A percentile compares a stretch with the other conserved stretches of the same genome.
These are phyloP conservation scores for Paedocypris sp. DNA, from an alignment of 2,113 vertebrate genomes.

Conservation along the genomic window DNA sequence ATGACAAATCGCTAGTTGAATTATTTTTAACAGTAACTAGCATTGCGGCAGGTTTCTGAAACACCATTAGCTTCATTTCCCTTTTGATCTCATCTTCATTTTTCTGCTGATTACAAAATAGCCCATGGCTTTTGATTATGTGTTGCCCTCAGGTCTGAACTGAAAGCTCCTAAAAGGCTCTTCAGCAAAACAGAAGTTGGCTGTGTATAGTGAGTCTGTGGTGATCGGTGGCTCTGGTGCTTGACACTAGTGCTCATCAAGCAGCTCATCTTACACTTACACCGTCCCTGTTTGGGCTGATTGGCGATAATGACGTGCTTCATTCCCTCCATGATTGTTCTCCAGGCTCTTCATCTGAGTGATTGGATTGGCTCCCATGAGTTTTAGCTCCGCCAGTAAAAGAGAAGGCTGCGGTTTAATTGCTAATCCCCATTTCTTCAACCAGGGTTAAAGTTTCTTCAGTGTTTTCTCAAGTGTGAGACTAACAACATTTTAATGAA, in stretches of 20 bases:
- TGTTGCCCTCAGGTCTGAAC: conserved; percentile 13
- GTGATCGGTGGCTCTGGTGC: conserved; percentile 33
- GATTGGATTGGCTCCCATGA: conserved; percentile 50
- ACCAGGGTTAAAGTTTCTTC: background rate
- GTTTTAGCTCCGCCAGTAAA: background rate
- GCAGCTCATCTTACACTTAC: conserved; percentile 34
- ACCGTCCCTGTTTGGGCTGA: conserved; percentile 46
- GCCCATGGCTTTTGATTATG: conserved; percentile 27
- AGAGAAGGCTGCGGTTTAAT: background rate
- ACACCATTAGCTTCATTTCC: conserved; percentile 16
- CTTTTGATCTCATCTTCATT: conserved; percentile 18
- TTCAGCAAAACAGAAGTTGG: background rate
- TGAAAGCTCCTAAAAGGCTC: conserved; percentile 1
- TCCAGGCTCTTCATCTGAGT: conserved; percentile 42
- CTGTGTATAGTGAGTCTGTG: conserved; percentile 25
- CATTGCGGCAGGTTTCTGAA: background rate
- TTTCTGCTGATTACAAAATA: conserved; percentile 14
- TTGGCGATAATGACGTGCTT: conserved; percentile 51
- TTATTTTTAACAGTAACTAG: too few relatives aligned
- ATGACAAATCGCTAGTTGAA: too few relatives aligned
- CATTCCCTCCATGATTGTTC: conserved; percentile 47
- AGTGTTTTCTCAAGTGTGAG: background rate
- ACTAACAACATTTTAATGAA: conserved; percentile 3
- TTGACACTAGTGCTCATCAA: conserved; percentile 34
- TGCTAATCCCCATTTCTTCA: conserved; percentile 9